Percentiles rank a stretch among this genome's conserved stretches.
Conservation (phyloP, 1,140 invertebrate species). For the Drosophila arawakana region DNA sequence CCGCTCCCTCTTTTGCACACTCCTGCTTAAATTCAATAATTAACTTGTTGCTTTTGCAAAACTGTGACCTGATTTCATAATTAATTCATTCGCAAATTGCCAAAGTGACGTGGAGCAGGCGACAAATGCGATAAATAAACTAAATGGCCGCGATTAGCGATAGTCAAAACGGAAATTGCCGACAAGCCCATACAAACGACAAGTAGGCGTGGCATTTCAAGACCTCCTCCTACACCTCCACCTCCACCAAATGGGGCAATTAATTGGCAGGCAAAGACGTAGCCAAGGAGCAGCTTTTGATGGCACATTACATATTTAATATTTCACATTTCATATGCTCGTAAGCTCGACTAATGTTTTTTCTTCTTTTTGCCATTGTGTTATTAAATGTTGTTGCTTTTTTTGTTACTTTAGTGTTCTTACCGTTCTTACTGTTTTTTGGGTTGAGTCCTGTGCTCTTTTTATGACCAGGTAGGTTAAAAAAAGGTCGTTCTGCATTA, state of each 20-base stretch:
- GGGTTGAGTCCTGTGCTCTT: neutral
- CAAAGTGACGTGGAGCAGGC: conserved; percentile 47
- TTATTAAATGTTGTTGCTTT: neutral
- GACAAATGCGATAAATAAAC: conserved; percentile 65
- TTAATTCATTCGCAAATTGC: conserved; percentile 66
- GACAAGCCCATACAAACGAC: conserved; percentile 19
- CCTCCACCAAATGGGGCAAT: conserved; percentile 28
- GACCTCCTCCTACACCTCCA: neutral
- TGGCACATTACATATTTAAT: neutral
- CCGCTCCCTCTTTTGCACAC: neutral
- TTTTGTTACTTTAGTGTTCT: neutral
- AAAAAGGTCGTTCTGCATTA: conserved; percentile 67
- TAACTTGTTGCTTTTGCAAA: conserved; percentile 50
- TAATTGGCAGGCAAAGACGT: conserved; percentile 8
- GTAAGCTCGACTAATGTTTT: conserved; percentile 2
- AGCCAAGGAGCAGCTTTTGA: conserved; percentile 5
- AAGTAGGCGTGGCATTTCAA: conserved; percentile 21
- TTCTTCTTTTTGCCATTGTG: neutral
- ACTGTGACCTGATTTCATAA: conserved; percentile 52
- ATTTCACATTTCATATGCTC: neutral
- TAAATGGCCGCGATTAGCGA: conserved; percentile 51
- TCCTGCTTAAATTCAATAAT: conserved; percentile 38
- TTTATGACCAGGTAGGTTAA: neutral
- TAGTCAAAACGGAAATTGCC: conserved; percentile 47
- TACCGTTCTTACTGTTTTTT: neutral